Percentiles rank a stretch among this genome's conserved stretches.
These are phyloP conservation scores for Cheirogaleus medius DNA, from an alignment of 2,113 vertebrate genomes.

Conservation along the genomic window DNA sequence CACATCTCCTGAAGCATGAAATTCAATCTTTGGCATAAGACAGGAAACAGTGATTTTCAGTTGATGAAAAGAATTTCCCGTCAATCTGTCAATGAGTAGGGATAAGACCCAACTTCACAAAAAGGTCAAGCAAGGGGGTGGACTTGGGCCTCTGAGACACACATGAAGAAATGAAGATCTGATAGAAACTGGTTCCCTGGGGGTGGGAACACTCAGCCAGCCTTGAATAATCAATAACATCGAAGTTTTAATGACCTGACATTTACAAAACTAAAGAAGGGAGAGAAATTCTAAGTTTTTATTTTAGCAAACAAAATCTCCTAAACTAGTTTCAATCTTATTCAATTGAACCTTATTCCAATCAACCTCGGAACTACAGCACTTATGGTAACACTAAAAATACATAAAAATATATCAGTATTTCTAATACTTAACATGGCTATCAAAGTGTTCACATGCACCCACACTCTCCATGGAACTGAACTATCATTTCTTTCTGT, in stretches of 20 bases:
- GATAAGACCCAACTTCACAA: neutral
- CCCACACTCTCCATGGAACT: neutral
- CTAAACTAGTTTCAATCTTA: neutral
- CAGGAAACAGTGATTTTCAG: neutral
- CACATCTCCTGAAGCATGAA: neutral
- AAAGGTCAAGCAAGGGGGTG: neutral
- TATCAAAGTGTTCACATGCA: neutral
- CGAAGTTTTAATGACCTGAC: neutral
- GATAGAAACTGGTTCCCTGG: neutral
- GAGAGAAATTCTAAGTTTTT: neutral
- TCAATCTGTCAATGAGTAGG: neutral
- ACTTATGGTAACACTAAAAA: neutral
- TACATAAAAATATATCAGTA: neutral
- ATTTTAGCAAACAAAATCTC: neutral
- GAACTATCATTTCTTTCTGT: neutral
- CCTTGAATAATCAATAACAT: neutral
- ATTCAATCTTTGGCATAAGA: neutral
- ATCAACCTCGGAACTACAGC: neutral
- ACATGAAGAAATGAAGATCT: neutral
- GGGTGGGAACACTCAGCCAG: neutral
- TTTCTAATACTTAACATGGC: neutral
- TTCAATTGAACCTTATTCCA: neutral
- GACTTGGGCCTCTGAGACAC: neutral
- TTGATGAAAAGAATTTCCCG: neutral
- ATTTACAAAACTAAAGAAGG: constrained; percentile 22